Percentiles rank a stretch among this genome's conserved stretches.
Evolutionary conservation across 1,140 invertebrate species (phyloP).

Genomic region (Temnothorax curvispinosus): DNA sequence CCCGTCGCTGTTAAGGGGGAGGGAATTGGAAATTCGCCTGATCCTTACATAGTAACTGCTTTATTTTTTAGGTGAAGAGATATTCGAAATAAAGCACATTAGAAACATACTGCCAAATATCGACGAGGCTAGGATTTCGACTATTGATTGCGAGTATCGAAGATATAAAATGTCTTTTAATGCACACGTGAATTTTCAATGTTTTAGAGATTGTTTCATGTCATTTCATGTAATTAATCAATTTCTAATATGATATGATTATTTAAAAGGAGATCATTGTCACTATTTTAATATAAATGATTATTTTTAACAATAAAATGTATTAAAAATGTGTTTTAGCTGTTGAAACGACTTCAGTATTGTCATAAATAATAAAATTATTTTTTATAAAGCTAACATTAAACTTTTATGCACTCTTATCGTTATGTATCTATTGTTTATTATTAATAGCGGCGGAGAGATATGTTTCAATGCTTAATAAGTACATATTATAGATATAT

Average conservation of each 20-base stretch:
- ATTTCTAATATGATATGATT: neutral
- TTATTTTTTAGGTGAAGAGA: constrained; percentile 61
- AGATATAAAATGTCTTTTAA: constrained; percentile 9
- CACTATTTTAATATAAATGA: neutral
- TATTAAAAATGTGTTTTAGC: neutral
- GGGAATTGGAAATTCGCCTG: constrained; percentile 60
- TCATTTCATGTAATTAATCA: neutral
- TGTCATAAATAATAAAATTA: neutral
- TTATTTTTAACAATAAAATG: neutral
- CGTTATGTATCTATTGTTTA: neutral
- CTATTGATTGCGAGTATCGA: neutral
- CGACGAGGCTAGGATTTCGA: constrained; percentile 3
- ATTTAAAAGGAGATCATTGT: neutral
- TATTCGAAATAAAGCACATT: constrained; percentile 41
- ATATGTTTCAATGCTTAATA: neutral
- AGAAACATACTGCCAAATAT: constrained; percentile 62
- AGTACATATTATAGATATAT: neutral
- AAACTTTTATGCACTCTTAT: neutral
- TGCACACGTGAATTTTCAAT: neutral
- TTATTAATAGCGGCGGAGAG: neutral
- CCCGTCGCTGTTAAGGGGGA: neutral
- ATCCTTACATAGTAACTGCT: constrained; percentile 64
- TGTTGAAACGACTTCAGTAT: neutral
- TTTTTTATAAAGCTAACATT: neutral
- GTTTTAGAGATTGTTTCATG: neutral